A percentile compares a stretch with the other conserved stretches of the same genome.
phyloP scores from a whole-genome alignment of 92 coral and sea anemone species.

The Porites divaricata region DNA sequence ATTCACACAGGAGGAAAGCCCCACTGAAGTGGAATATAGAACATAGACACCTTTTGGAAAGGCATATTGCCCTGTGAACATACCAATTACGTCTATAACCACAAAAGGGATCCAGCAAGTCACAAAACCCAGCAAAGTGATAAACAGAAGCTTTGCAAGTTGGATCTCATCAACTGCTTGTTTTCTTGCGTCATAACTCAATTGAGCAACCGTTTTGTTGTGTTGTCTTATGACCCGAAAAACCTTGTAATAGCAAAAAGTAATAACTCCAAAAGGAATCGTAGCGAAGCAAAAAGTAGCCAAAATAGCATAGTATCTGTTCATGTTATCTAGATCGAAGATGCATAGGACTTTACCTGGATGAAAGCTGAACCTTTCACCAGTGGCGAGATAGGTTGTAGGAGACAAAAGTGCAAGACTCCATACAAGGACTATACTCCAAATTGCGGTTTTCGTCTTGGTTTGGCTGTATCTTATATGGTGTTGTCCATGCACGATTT shows the following conservation, averaged over 20 bases:
- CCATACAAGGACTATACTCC: slow-evolving; percentile 48
- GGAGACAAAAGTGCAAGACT: slow-evolving; percentile 26
- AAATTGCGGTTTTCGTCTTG: slow-evolving; percentile 18
- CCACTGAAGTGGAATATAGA: slow-evolving; percentile 29
- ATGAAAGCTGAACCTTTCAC: slow-evolving; percentile 38
- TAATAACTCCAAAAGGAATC: slow-evolving; percentile 42
- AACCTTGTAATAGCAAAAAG: slow-evolving; percentile 57
- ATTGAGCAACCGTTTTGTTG: slow-evolving; percentile 9
- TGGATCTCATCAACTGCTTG: slow-evolving; percentile 35
- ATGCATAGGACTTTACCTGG: slow-evolving; percentile 60
- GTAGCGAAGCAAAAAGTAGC: slow-evolving; percentile 4
- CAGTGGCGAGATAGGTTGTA: slow-evolving; percentile 36
- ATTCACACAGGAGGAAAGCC: slow-evolving; percentile 46
- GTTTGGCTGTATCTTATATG: slow-evolving; percentile 18
- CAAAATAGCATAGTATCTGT: slow-evolving; percentile 23
- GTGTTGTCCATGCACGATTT: slow-evolving; percentile 31
- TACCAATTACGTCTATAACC: slow-evolving; percentile 35
- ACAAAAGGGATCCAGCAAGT: slow-evolving; percentile 64
- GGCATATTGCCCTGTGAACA: slow-evolving; percentile 31
- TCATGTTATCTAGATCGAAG: slow-evolving; percentile 37
- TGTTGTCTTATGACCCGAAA: slow-evolving; percentile 50
- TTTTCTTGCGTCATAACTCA: neutral
- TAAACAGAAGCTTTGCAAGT: slow-evolving; percentile 55
- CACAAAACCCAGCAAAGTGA: slow-evolving; percentile 47
- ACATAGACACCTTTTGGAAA: slow-evolving; percentile 30